Percentiles rank a stretch among this genome's conserved stretches.
Conservation (phyloP, 2,797 vertebrate species). For the Gouania willdenowi region DNA sequence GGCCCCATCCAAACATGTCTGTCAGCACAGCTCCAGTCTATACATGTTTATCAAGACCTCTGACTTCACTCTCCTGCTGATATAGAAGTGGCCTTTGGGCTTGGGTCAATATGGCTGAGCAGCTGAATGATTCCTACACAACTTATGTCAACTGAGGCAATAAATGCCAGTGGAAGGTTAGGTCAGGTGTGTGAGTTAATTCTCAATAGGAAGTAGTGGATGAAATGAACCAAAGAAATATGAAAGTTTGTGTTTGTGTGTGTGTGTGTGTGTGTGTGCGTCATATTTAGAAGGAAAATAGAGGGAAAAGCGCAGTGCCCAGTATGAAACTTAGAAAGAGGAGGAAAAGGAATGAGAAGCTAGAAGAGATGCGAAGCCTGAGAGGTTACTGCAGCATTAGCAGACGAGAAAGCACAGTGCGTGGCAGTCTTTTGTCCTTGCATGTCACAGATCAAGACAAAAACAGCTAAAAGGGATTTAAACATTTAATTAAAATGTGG, state of each 20-base stretch:
- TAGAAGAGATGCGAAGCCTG: conserved; percentile 45
- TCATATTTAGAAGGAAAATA: conserved; percentile 31
- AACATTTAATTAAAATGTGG: conserved; percentile 30
- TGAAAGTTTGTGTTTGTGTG: no score
- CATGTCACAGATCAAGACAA: conserved; percentile 59
- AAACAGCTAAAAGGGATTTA: conserved; percentile 33
- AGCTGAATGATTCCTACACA: conserved; percentile 57
- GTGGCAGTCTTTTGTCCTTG: conserved; percentile 66
- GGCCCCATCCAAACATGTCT: no score
- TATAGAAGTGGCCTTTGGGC: conserved; percentile 45
- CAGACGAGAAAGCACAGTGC: conserved; percentile 36
- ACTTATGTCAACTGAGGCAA: conserved; percentile 52
- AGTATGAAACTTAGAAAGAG: not conserved
- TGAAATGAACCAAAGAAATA: conserved; percentile 52
- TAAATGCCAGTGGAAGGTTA: conserved; percentile 63
- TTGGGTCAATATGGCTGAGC: conserved; percentile 41
- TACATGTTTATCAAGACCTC: not conserved
- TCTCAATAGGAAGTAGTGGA: conserved; percentile 41
- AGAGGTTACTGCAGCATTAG: conserved; percentile 56
- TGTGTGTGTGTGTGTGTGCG: conserved; percentile 45
- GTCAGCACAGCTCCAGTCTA: conserved; percentile 10
- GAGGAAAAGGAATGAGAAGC: conserved; percentile 27
- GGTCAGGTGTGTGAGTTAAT: conserved; percentile 61
- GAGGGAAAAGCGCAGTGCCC: conserved; percentile 19
- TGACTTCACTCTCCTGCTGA: conserved; percentile 19